Evolutionary conservation across 2,888 invertebrate species (phyloP), one percentile per base, ranked within the genome.

Genomic region (Chydorus sphaericus): DNA sequence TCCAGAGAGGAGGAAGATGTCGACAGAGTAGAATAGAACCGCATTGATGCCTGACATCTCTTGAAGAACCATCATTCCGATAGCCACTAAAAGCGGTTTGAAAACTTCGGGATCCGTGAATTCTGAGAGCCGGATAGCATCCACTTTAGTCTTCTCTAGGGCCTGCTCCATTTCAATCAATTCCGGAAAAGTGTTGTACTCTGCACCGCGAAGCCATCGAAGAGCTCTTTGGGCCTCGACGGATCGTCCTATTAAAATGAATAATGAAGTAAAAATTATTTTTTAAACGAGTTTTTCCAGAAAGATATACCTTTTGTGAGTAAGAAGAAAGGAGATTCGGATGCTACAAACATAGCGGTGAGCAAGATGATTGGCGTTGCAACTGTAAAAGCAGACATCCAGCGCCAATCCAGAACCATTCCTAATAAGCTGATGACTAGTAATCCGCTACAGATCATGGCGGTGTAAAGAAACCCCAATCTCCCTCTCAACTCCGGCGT

Each of bases 381-480:
- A 0, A 77, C 77, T 59, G 82, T 83, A 14, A 83, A 69, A 4
- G 83, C 70, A 4, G 85, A 82, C 61, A 85, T 73, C 8, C 71
- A 66, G 54, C 76, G 76, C 64, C 79, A 78, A 75, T 61, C 78
- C 70, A 44, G 26, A 23, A 44, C 26, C 44, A 23, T 26, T 23
- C 44, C 44, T n/a, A 44, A 20, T 3, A 44, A 28, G 11, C 44
- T 44, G 0, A 82, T 76, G 59, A 84, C 75, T 1, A 91, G 74
- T 57, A 93, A 88, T 61, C 93, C 93, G 14, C 83, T 68, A 0
- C 85, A 85, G 57, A 92, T 74, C 78, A 87, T 83, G 31, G 93
- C 70, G 67, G 93, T 92, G 67, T 90, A 89, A 65, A 83, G 88
- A 51, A 87, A 85, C 4, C 91, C 92, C 0, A 93, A 71, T 0